Conservation (phyloP, 2,888 invertebrate species). For the Periphyllus acericola region DNA sequence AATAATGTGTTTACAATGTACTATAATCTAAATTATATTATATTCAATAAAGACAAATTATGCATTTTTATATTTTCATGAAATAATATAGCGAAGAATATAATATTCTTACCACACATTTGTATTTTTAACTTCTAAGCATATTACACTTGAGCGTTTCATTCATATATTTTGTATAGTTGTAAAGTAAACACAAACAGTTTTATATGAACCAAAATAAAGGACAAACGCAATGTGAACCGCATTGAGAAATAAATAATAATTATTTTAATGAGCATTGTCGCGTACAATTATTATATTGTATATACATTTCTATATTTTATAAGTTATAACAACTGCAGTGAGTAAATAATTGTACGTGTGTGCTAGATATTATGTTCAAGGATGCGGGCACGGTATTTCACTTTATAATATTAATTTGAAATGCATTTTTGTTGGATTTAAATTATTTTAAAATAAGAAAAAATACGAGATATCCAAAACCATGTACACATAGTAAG, state of each 20-base stretch:
- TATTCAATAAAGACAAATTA: no score
- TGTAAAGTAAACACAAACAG: background rate
- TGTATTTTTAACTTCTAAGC: background rate
- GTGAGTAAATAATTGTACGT: slow-evolving; percentile 14
- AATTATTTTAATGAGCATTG: slow-evolving; percentile 27
- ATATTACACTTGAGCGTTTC: background rate
- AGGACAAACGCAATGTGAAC: background rate
- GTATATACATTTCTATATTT: background rate
- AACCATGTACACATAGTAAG: background rate
- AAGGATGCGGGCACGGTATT: no score
- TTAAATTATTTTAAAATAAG: no score
- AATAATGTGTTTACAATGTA: no score
- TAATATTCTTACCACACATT: background rate
- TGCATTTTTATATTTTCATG: no score
- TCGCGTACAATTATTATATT: background rate
- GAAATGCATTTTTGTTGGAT: background rate
- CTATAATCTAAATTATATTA: no score
- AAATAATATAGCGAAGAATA: no score
- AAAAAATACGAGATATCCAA: background rate
- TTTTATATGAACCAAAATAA: background rate
- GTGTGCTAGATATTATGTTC: no score
- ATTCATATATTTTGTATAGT: background rate
- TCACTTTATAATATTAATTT: no score
- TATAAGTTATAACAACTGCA: no score
- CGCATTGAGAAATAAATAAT: background rate